These are phyloP conservation scores for Chrysotoxum bicinctum DNA, from an alignment of 2,888 invertebrate species.

Conservation along the genomic window DNA sequence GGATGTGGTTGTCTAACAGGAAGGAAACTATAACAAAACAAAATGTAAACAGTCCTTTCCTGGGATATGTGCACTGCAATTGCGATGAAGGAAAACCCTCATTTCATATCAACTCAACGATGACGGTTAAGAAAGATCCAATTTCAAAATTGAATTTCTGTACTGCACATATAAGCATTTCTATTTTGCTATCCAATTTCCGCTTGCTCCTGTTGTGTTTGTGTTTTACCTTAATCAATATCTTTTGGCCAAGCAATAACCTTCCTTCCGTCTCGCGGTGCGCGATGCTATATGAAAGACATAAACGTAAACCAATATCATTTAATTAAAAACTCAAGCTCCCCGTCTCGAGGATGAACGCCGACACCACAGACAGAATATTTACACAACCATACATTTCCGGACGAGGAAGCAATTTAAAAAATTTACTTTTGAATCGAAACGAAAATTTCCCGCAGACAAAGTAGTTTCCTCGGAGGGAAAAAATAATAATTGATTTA, in stretches of 20 bases:
- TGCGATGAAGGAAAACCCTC: constrained; percentile 20
- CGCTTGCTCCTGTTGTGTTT: neutral
- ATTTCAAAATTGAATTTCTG: constrained; percentile 29
- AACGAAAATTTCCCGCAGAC: neutral
- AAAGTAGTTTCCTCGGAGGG: neutral
- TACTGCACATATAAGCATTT: neutral
- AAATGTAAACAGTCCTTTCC: constrained; percentile 3
- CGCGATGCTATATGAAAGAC: neutral
- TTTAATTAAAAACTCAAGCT: constrained; percentile 25
- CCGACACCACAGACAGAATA: neutral
- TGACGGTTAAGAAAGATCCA: neutral
- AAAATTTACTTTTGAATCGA: constrained; percentile 2
- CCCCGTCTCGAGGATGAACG: constrained; percentile 1
- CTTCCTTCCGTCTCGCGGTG: neutral
- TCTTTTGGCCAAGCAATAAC: neutral
- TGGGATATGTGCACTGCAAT: constrained; percentile 30
- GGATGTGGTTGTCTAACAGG: neutral
- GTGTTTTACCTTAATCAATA: constrained; percentile 6
- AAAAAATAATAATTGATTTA: constrained; percentile 6
- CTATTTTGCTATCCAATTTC: constrained; percentile 19
- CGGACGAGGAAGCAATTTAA: constrained; percentile 13
- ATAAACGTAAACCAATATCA: constrained; percentile 27
- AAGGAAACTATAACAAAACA: constrained; percentile 16
- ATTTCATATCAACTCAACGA: neutral
- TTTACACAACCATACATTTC: constrained; percentile 12